These are phyloP conservation scores for Lepidurus arcticus DNA, from an alignment of 1,140 invertebrate species.

Conservation along the genomic window DNA sequence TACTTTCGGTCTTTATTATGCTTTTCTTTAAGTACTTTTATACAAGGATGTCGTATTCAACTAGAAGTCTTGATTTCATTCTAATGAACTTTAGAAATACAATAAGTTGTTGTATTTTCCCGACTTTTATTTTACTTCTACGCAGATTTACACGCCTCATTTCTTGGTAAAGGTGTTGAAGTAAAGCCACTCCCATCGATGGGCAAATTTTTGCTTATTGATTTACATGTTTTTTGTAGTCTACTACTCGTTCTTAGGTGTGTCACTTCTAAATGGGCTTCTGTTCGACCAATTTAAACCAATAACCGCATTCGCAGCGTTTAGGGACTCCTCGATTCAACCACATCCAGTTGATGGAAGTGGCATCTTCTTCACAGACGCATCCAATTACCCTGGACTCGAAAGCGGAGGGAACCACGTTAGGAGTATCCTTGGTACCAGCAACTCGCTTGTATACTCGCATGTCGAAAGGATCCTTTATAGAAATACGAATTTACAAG, in stretches of 20 bases:
- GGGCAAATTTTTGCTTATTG: not conserved
- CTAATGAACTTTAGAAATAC: not conserved
- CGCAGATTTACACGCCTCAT: conserved; percentile 4
- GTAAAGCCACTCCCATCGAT: not conserved
- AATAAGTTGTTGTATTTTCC: not conserved
- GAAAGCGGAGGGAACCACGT: conserved; percentile 79
- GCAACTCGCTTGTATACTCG: conserved; percentile 68
- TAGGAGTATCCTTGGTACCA: conserved; percentile 80
- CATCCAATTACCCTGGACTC: conserved; percentile 88
- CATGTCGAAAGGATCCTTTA: conserved; percentile 80
- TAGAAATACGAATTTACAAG: conserved; percentile 33
- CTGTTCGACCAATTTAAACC: conserved; percentile 81
- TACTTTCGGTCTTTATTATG: too few species aligned
- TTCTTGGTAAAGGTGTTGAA: not conserved
- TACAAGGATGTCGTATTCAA: too few species aligned
- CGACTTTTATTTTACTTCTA: conserved; percentile 19
- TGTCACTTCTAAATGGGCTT: conserved; percentile 42
- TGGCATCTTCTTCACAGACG: conserved; percentile 89
- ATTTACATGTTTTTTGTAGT: not conserved
- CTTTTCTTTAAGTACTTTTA: too few species aligned
- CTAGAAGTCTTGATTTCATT: too few species aligned
- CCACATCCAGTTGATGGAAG: conserved; percentile 88
- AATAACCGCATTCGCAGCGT: conserved; percentile 91
- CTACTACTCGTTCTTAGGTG: not conserved
- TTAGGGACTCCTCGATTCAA: conserved; percentile 78